Base-by-base conservation (phyloP, 1,140 invertebrate species). In the Leptoteleia sp. region DNA sequence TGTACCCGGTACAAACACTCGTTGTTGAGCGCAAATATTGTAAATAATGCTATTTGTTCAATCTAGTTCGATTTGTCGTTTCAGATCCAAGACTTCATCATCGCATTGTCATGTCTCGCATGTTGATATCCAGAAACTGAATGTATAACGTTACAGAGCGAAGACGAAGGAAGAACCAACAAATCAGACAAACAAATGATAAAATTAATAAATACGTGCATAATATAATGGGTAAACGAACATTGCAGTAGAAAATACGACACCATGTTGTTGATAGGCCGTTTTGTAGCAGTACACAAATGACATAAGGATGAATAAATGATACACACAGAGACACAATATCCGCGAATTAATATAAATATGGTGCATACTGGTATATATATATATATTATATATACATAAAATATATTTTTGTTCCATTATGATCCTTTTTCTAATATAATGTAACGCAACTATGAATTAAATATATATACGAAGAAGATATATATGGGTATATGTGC, bases 31-130 rank as follows among this genome's bases (percentile, higher is more conserved):
- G 75, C 75, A 45, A 52, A 79, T 78, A 50, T 71, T 79, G 77
- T 79, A 79, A 79, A 79, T 79, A 79, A 71, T 38, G 65, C 59
- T 64, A 54, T 67, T 71, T 55, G 54, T 79, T 79, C 59, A 72
- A 43, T 70, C 64, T 70, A 75, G 57, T 65, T 79, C 52, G 70
- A 72, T 62, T 57, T 73, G 70, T 79, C 38, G 45, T 73, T 79
- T 79, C 47, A 9, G 25, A 67, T 52, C 16, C 45, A 50, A n/a
- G n/a, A 61, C 16, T 55, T 73, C 76, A 73, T 62, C 55, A 29
- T 27, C 62, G 50, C 55, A 52, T 65, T 57, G 38, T 48, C 73
- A 76, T 47, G 33, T 64, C 55, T 61, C 52, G 67, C 67, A 65
- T 61, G 47, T 78, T 71, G 61, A 71, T 67, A 78, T 68, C 52